Evolutionary conservation across 2,797 vertebrate genomes (phyloP).

Genomic region (Poeciliopsis gracilis): DNA sequence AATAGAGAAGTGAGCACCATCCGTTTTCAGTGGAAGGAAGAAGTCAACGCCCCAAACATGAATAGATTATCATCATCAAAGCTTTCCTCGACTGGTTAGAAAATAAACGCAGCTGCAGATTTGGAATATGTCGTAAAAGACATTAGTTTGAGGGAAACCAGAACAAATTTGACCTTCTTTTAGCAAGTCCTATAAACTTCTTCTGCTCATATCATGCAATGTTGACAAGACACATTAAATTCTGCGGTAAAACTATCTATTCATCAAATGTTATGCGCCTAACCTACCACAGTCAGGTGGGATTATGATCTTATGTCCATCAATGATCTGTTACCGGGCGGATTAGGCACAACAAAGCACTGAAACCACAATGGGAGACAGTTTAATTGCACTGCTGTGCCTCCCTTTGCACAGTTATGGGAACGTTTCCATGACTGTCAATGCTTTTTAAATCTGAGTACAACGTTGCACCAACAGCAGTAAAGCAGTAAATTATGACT

Average conservation of each 20-base stretch:
- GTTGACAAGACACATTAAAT: background rate
- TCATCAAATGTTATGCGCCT: background rate
- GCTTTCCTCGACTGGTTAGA: background rate
- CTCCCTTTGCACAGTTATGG: background rate
- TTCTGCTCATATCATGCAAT: background rate
- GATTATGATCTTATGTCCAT: background rate
- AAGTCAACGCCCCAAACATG: background rate
- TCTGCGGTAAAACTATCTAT: background rate
- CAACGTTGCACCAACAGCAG: background rate
- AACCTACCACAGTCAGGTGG: background rate
- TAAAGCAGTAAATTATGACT: background rate
- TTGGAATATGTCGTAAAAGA: background rate
- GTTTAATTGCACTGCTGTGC: background rate
- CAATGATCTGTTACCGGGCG: background rate
- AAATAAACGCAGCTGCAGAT: background rate
- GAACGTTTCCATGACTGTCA: background rate
- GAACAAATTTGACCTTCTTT: background rate
- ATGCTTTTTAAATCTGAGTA: background rate
- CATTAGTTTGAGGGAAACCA: background rate
- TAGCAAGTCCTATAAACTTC: background rate
- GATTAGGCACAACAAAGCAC: background rate
- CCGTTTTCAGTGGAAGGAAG: background rate
- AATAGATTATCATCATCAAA: background rate
- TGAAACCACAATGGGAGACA: conserved; percentile 1
- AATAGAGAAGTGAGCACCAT: background rate